Base-by-base conservation (phyloP, 2,113 vertebrate species). In the Bathybates hornii region DNA sequence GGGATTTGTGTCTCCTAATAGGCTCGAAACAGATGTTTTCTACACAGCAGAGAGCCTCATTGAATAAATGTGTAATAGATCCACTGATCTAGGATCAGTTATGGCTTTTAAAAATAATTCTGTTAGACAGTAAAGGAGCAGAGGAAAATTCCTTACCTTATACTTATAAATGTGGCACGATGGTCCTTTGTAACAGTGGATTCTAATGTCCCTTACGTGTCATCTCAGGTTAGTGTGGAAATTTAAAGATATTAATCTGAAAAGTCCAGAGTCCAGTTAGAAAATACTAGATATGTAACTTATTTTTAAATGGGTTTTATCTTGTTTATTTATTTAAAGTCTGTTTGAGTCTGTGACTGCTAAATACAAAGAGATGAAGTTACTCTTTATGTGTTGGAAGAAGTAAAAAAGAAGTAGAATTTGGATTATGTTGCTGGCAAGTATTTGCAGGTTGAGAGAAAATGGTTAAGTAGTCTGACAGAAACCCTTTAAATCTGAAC, bases 341-440 rank as follows among this genome's bases (percentile, higher is more conserved):
- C 14, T 27, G 21, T 43, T 71, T 29, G 43, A 32, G 43, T 78
- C 43, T 19, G 13, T 45, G 14, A 76, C 41, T 12, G 71, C 6
- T 11, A 12, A 45, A 32, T 78, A 19, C 16, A 68, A 68, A 2
- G 71, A 78, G 27, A 50, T 50, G 16, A n/a, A 50, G 45, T 78
- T n/a, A 50, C 10, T 50, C 27, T 78, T 78, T 50, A 50, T 78
- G 8, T 2, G 41, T 27, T 45, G 21, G 21, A 73, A 38, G 34
- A 66, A 11, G 19, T 0, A 63, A 24, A 7, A 24, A 12, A 38
- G 0, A 6, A 2, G 29, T 4, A 36, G 59, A n/a, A 38, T n/a
- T 11, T 38, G 19, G 4, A 36, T 21, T 0, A 0, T 41, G 36
- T 9, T 43, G 38, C 9, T 36, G 9, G 17, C 32, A 6, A 71